A percentile compares a stretch with the other conserved stretches of the same genome.
These are phyloP conservation scores for Achlya flavicornis DNA, from an alignment of 2,888 invertebrate genomes.

Conservation along the genomic window DNA sequence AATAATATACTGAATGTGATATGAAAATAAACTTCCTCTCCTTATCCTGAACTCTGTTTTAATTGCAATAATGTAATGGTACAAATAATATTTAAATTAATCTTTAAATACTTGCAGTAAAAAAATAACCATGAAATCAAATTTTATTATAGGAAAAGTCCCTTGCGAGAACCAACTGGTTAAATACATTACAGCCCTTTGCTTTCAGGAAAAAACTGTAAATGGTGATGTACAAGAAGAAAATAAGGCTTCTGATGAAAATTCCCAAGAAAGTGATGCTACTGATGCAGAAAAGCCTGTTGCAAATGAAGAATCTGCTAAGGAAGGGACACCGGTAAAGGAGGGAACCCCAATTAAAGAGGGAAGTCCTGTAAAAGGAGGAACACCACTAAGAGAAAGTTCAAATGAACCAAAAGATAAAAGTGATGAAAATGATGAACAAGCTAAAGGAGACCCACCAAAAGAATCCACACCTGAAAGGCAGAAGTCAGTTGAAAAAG, in stretches of 20 bases:
- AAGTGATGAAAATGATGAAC: constrained; percentile 27
- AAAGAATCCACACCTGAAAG: constrained; percentile 41
- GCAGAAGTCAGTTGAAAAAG: constrained; percentile 59
- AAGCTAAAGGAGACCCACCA: constrained; percentile 33
- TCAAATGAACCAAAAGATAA: constrained; percentile 44
- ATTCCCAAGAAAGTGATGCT: constrained; percentile 58
- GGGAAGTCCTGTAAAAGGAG: constrained; percentile 45
- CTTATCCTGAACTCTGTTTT: not conserved
- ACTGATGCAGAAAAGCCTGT: constrained; percentile 35
- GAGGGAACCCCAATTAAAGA: constrained; percentile 45
- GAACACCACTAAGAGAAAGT: constrained; percentile 44
- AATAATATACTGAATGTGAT: not conserved
- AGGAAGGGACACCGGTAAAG: constrained; percentile 41
- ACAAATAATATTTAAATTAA: too few species aligned
- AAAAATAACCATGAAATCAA: too few species aligned
- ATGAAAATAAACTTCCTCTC: not conserved
- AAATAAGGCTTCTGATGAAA: constrained; percentile 57
- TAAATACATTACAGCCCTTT: not conserved
- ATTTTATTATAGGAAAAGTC: too few species aligned
- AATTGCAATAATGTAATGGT: not conserved
- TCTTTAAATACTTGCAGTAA: too few species aligned
- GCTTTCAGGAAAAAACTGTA: constrained; percentile 55
- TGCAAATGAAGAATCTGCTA: constrained; percentile 37
- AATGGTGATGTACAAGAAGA: constrained; percentile 67
- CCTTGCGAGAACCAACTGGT: too few species aligned